Percentiles rank a stretch among this genome's conserved stretches.
Evolutionary conservation across 2,113 vertebrate species (phyloP).

Genomic region (Chelonoidis abingdonii): DNA sequence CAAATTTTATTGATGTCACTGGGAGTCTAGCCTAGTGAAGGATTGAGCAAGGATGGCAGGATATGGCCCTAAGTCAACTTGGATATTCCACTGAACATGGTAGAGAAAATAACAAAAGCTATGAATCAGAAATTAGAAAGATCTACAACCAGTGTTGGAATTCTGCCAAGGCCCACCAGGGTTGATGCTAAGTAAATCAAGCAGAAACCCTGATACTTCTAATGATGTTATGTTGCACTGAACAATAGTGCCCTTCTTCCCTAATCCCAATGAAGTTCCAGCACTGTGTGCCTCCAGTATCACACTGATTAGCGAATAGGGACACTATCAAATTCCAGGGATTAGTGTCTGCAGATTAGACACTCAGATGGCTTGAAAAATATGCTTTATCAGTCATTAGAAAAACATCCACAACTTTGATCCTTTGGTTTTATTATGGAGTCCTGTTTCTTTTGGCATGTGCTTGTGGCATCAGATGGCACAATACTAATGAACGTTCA

Average conservation of each 20-base stretch:
- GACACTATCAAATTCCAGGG: slow-evolving; percentile 69
- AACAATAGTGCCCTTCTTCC: slow-evolving; percentile 11
- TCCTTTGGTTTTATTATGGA: slow-evolving; percentile 36
- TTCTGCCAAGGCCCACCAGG: slow-evolving; percentile 25
- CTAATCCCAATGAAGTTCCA: slow-evolving; percentile 27
- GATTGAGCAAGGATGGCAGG: slow-evolving; percentile 8
- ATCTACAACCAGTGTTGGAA: slow-evolving; percentile 40
- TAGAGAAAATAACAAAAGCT: slow-evolving; percentile 39
- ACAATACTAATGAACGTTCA: slow-evolving; percentile 11
- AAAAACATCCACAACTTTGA: slow-evolving; percentile 62
- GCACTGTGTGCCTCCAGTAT: slow-evolving; percentile 22
- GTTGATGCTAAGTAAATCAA: slow-evolving; percentile 34
- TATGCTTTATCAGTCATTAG: slow-evolving; percentile 42
- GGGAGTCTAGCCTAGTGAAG: neutral
- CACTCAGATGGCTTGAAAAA: slow-evolving; percentile 27
- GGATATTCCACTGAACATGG: slow-evolving; percentile 54
- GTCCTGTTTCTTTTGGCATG: slow-evolving; percentile 55
- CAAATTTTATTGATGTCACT: neutral
- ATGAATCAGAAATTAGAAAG: slow-evolving; percentile 46
- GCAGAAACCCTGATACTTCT: neutral
- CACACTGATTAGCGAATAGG: slow-evolving; percentile 40
- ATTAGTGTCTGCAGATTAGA: slow-evolving; percentile 66
- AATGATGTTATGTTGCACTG: neutral
- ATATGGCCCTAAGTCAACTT: slow-evolving; percentile 45
- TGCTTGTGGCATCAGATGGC: slow-evolving; percentile 35